Evolutionary conservation across 35 echinoderm and acorn worm species (phyloP), one percentile per base, ranked within the genome.

Genomic region (Ptychodera flava): DNA sequence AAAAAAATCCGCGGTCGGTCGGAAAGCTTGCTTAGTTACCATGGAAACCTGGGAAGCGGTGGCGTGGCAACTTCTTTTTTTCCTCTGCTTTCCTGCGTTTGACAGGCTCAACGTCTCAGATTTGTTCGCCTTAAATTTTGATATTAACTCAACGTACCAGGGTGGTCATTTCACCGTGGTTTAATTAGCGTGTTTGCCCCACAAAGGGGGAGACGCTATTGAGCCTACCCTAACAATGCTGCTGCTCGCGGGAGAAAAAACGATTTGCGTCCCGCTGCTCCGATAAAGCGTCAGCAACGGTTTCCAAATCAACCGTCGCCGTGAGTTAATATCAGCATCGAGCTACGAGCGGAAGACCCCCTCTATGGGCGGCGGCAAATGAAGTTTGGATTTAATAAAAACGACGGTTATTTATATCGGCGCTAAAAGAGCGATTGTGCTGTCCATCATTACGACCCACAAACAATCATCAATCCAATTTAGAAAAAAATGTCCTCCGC

Each of bases 301-400:
- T 64, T 64, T 64, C 45, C 45, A 64, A 64, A 64, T 64, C 45
- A 64, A 22, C 45, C 22, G 22, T 64, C 22, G 45, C 22, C 22
- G 45, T 64, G 45, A 64, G 45, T 64, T 64, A 64, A 64, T 64
- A 64, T 64, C 45, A 22, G 45, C 45, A 64, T 6, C 45, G 45
- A 64, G 45, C 22, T 64, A 22, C 22, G 45, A 64, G 45, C 45
- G 45, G 45, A 64, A 64, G 45, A 64, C 45, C 45, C 45, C 45
- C 45, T 64, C 45, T 64, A 6, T 64, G 45, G 22, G 45, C 45
- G 22, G 45, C 6, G 45, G 45, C 45, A 64, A 64, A 64, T 64
- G 45, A 64, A 64, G 45, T 64, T 64, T 64, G 45, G 45, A 64
- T 64, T 64, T 64, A 64, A 64, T 64, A 64, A 64, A 64, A 64